Conservation (phyloP, 2,888 invertebrate genomes). For the Pseudococcus longispinus region DNA sequence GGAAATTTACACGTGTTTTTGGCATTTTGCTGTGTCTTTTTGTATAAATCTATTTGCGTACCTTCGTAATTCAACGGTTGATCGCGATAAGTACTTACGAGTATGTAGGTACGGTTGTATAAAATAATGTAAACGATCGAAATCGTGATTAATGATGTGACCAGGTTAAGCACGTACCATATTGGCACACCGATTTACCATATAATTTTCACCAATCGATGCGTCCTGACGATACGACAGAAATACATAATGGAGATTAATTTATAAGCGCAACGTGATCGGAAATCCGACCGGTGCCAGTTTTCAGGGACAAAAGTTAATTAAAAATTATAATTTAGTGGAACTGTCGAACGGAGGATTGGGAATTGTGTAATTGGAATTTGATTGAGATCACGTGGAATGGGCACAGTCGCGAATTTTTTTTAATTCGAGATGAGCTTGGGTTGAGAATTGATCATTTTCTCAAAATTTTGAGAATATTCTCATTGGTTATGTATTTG, state of each 20-base stretch:
- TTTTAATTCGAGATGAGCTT: too few relatives aligned
- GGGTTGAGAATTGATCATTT: too few relatives aligned
- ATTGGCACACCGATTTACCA: slow-evolving; percentile 19
- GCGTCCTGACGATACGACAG: not conserved
- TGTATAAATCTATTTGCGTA: too few relatives aligned
- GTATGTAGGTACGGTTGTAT: not conserved
- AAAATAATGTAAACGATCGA: not conserved
- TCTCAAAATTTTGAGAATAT: too few relatives aligned
- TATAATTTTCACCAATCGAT: not conserved
- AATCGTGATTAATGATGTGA: slow-evolving; percentile 21
- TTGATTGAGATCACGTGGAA: not conserved
- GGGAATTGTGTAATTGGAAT: not conserved
- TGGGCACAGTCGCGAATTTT: too few relatives aligned
- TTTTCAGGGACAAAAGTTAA: slow-evolving; percentile 13
- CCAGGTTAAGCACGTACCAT: slow-evolving; percentile 3
- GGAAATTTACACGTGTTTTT: not conserved
- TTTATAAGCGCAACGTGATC: not conserved
- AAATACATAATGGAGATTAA: not conserved
- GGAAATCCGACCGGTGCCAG: not conserved
- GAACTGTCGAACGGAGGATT: not conserved
- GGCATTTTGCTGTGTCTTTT: not conserved
- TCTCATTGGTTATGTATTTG: too few relatives aligned
- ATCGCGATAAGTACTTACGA: not conserved
- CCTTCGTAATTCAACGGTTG: not conserved
- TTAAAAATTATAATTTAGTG: not conserved